Evolutionary conservation across 1,140 invertebrate species (phyloP).

Genomic region (Orius insidiosus): DNA sequence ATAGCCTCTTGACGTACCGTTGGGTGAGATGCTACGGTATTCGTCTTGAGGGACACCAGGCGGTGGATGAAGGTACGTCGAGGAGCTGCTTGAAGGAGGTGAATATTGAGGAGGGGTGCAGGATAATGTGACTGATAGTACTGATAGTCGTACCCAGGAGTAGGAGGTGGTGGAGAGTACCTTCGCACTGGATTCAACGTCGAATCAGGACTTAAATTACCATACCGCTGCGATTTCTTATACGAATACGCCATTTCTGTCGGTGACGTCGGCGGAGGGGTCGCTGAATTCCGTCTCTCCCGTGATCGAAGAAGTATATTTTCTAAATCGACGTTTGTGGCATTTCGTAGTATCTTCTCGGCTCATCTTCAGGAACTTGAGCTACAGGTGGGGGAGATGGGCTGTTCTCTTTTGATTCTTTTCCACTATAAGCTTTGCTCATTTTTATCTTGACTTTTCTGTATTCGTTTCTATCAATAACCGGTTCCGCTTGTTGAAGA

Average conservation of each 20-base stretch:
- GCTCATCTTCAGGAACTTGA: conserved; percentile 14
- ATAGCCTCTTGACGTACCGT: conserved; percentile 65
- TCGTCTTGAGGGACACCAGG: conserved; percentile 3
- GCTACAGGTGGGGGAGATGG: conserved; percentile 26
- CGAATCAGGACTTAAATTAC: conserved; percentile 61
- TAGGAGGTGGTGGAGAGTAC: conserved; percentile 11
- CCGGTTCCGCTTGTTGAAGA: conserved; percentile 5
- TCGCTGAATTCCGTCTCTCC: conserved; percentile 26
- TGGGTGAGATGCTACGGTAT: conserved; percentile 36
- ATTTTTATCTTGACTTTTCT: conserved; percentile 89
- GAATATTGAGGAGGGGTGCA: conserved; percentile 5
- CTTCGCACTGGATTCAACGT: conserved; percentile 40
- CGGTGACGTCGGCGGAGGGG: conserved; percentile 51
- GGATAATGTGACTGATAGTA: conserved; percentile 7
- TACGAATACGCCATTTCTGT: conserved; percentile 78
- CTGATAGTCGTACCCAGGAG: conserved; percentile 8
- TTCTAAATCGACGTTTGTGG: conserved; percentile 38
- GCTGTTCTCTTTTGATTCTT: conserved; percentile 26
- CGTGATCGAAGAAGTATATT: conserved; percentile 49
- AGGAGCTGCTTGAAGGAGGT: conserved; percentile 15
- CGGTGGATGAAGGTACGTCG: conserved; percentile 1
- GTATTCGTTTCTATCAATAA: conserved; percentile 57
- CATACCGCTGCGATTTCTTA: conserved; percentile 66
- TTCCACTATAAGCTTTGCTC: conserved; percentile 64
- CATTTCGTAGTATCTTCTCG: conserved; percentile 7